Evolutionary conservation across 1,140 invertebrate species (phyloP), one percentile per base, ranked within the genome.

Genomic region (Lasioglossum albipes): DNA sequence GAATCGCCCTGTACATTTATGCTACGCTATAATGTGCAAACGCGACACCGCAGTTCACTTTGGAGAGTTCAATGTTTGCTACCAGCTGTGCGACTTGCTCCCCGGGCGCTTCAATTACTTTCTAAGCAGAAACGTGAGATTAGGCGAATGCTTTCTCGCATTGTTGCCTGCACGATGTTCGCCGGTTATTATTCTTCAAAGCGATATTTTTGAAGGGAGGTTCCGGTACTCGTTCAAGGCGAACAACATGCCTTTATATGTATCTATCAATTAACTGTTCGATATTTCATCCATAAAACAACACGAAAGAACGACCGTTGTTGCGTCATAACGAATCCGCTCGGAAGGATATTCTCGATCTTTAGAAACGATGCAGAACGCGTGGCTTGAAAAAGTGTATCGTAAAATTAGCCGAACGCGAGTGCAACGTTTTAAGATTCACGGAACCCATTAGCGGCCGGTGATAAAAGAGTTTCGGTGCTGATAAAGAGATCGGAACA

Each of bases 211-310:
- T 81, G 49, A 85, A 84, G 65, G 78, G 76, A 81, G 81, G 78
- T 70, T 45, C 71, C 66, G 61, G 57, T 12, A 78, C 49, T 79
- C 71, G 73, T 84, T 73, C 84, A 85, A 85, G 84, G 84, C 52
- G 22, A 85, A 62, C 84, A 22, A 69, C 82, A 77, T 81, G 57
- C 57, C 66, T 62, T 49, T 54, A 59, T 41, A 54, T 54, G 18
- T 20, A 68, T 71, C 45, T 72, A 42, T 65, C 78, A 81, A 85
- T 85, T 84, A 84, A 85, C 42, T 70, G 71, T 22, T 62, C 64
- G 52, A 84, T 85, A 84, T 85, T 85, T 84, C 41, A 84, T 81
- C 73, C 73, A 49, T 49, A 73, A 81, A 84, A 84, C 83, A 84
- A 77, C 73, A 72, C 62, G 83, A 85, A 85, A 85, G 64, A 85